Evolutionary conservation across 2,797 vertebrate genomes (phyloP), one percentile per base, ranked within the genome.

Genomic region (Dipus sagitta): DNA sequence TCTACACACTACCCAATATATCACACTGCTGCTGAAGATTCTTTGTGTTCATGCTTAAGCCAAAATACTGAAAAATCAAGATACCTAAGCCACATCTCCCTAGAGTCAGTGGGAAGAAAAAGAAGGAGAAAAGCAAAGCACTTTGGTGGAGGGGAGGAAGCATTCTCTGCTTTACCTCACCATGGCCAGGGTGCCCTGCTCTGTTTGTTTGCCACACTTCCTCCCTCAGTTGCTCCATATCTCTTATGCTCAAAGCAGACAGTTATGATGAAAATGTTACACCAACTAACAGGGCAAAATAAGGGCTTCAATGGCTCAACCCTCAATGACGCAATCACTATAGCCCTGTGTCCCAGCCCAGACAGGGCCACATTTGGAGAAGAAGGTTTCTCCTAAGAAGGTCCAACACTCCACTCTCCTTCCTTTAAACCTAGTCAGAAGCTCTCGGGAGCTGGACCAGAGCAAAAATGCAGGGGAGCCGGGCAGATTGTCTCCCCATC

Each of bases 181-280:
- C 14, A 2, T 1, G 23, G 30, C 68, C 81, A 30, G 18, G 13
- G 28, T 74, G 64, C 38, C 74, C 64, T 47, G 68, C 84, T 95
- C 74, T 72, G 21, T 58, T 42, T 80, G 47, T 74, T 83, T 83
- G 90, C 76, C 77, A 60, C 30, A 95, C 80, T 91, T 96, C 89
- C 91, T 96, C 95, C 81, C 47, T 79, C 67, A 90, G 3, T 78
- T 82, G 24, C 67, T 72, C 79, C 68, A 93, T 47, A 52, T 79
- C 62, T 76, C 54, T 94, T 82, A 80, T 21, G 58, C 13, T 47
- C 74, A 85, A 74, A 84, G 77, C 86, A 96, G 75, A 72, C 74
- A 68, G 83, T 92, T 96, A 93, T 90, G 71, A 84, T 79, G 77
- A 79, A 42, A 94, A 91, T 79, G 30, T 76, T 94, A 64, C 72